Evolutionary conservation across 1,140 invertebrate species (phyloP).

Genomic region (Sycobia sp.): DNA sequence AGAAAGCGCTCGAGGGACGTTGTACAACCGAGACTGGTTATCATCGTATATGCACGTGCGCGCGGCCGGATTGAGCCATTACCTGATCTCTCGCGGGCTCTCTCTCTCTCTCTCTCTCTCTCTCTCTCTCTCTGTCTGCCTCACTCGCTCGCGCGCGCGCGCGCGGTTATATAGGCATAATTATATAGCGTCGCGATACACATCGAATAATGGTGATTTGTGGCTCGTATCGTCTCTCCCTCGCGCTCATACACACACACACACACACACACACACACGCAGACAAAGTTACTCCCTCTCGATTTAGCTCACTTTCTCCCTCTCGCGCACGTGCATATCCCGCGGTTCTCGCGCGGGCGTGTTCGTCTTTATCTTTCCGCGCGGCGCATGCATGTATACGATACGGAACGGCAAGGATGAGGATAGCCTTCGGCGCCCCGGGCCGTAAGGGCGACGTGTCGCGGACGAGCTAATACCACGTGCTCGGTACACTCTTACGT

Average conservation of each 20-base stretch:
- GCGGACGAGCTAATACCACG: no score
- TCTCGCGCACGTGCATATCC: no score
- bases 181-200: conserved; percentile 61
- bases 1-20: not conserved
- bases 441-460: no score
- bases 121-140: no score
- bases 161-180: conserved; percentile 62
- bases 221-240: conserved; percentile 35
- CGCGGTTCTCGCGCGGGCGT: no score
- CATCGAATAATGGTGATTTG: conserved; percentile 64
- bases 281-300: not conserved
- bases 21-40: conserved; percentile 44
- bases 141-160: no score
- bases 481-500: no score
- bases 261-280: conserved; percentile 17
- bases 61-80: conserved; percentile 64
- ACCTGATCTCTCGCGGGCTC: conserved; percentile 58
- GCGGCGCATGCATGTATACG: no score
- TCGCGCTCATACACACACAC: conserved; percentile 35
- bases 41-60: conserved; percentile 57
- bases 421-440: no score
- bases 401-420: no score
- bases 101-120: no score
- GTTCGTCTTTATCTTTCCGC: not conserved
- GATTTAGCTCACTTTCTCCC: no score